Conservation (phyloP, 2,797 vertebrate species). For the Muscicapa striata region DNA sequence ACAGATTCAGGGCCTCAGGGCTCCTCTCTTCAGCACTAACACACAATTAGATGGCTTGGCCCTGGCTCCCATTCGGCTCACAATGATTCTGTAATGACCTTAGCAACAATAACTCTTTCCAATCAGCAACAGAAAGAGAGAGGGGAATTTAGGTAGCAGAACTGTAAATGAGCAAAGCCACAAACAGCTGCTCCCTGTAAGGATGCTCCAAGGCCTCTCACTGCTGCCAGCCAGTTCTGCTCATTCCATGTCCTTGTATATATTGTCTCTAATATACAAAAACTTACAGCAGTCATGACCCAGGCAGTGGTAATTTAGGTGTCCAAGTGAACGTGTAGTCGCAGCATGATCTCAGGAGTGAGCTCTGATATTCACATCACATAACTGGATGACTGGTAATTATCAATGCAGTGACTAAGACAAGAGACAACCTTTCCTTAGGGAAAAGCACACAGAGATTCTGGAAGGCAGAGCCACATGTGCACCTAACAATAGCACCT, state of each 20-base stretch:
- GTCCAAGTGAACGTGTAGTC: constrained; percentile 11
- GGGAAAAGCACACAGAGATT: not conserved
- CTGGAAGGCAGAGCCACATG: not conserved
- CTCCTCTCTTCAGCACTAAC: not conserved
- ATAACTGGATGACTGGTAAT: not conserved
- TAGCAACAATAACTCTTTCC: not conserved
- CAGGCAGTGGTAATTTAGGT: not conserved
- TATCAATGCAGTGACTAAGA: not conserved
- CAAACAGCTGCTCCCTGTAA: not conserved
- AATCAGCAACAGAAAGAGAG: not conserved
- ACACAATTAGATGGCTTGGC: not conserved
- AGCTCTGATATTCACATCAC: constrained; percentile 29
- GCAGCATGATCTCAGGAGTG: not conserved
- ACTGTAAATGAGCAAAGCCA: not conserved
- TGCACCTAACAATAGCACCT: not conserved
- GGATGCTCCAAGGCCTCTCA: not conserved
- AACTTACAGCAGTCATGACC: not conserved
- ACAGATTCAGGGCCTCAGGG: not conserved
- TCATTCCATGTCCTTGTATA: not conserved
- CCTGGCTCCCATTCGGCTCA: not conserved
- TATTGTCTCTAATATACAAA: not conserved
- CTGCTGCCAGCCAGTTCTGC: not conserved
- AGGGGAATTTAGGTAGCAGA: not conserved
- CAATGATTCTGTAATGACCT: not conserved
- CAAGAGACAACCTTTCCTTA: not conserved